Conservation (phyloP, 2,113 vertebrate genomes). For the Capreolus pygargus region DNA sequence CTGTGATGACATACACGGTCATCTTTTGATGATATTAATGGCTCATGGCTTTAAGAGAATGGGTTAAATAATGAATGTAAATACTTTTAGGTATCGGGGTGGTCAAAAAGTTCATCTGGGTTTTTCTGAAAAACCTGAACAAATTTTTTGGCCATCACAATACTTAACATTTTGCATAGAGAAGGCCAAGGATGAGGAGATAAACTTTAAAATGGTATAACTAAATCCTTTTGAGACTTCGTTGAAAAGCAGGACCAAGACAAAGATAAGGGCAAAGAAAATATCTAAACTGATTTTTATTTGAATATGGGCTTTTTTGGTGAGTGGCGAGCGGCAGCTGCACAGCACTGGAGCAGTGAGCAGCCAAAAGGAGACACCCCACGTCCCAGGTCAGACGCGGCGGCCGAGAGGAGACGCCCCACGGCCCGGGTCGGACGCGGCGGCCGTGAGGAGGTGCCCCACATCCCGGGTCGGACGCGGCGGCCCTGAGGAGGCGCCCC, state of each 20-base stretch:
- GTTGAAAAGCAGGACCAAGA: not conserved
- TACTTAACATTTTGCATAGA: not conserved
- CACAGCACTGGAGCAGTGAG: not conserved
- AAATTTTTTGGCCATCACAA: not conserved
- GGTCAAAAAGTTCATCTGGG: not conserved
- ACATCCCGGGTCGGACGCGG: no score
- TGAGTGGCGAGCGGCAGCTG: fast-evolving
- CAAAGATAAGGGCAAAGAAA: not conserved
- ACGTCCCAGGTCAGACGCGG: no score
- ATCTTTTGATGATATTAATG: not conserved
- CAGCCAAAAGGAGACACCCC: not conserved
- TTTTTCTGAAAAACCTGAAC: not conserved
- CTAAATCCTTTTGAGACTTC: not conserved
- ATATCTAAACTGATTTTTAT: not conserved
- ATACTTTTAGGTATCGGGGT: not conserved
- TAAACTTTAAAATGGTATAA: not conserved
- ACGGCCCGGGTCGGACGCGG: no score
- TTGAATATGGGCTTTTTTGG: not conserved
- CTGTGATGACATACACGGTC: not conserved
- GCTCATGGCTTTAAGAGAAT: not conserved
- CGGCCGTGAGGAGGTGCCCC: no score
- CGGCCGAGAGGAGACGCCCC: no score
- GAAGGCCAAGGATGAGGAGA: not conserved
- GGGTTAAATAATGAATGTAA: not conserved
- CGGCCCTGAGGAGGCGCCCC: no score